phyloP scores from a whole-genome alignment of 1,140 invertebrate genomes.

The Vanessa atalanta region DNA sequence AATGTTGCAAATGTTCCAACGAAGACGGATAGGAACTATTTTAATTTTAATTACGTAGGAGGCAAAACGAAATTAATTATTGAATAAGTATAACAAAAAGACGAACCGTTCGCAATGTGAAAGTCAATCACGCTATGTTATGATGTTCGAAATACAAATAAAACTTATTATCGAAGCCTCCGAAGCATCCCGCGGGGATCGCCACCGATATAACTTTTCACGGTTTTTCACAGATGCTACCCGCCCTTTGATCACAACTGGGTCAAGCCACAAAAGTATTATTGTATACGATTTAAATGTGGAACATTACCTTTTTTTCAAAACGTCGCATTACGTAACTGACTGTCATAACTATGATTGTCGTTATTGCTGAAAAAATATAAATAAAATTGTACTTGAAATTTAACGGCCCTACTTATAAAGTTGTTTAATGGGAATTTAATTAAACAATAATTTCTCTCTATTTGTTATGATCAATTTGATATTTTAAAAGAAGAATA shows the following conservation, averaged over 20 bases:
- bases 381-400: no score
- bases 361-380: no score
- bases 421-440: no score
- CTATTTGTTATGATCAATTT: no score
- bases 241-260: slow-evolving; percentile 17
- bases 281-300: neutral
- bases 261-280: neutral
- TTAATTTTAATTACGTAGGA: neutral
- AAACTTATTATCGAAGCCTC: slow-evolving; percentile 21
- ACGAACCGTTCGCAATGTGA: neutral
- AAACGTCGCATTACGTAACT: neutral
- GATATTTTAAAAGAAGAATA: no score
- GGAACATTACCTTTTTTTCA: neutral
- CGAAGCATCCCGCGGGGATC: slow-evolving; percentile 1
- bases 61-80: neutral
- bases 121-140: slow-evolving; percentile 13
- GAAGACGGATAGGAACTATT: no score
- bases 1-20: no score
- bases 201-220: slow-evolving; percentile 15
- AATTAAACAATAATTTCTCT: no score
- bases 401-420: no score
- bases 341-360: neutral
- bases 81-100: neutral
- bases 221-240: slow-evolving; percentile 7
- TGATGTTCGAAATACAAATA: slow-evolving; percentile 10